These are phyloP conservation scores for Saguinus oedipus DNA, from an alignment of 2,797 vertebrate genomes.

Conservation along the genomic window DNA sequence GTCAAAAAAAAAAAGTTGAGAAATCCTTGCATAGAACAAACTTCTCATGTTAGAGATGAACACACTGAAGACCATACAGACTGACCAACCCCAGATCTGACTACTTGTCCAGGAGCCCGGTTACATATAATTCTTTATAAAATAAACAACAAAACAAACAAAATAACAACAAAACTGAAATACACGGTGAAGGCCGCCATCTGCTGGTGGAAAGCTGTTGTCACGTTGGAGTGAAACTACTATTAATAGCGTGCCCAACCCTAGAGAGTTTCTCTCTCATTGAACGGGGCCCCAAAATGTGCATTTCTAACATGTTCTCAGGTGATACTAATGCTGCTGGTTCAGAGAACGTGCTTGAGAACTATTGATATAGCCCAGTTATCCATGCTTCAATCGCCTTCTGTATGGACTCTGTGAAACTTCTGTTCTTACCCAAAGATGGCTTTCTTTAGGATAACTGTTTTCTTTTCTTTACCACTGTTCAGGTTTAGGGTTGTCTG, in stretches of 20 bases:
- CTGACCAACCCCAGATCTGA: neutral
- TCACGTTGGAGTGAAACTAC: neutral
- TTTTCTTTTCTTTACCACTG: neutral
- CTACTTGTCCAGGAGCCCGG: neutral
- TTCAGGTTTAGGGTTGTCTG: neutral
- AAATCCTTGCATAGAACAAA: neutral
- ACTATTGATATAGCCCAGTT: neutral
- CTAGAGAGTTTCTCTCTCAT: neutral
- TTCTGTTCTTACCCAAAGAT: neutral
- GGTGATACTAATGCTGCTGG: neutral
- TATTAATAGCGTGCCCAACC: neutral
- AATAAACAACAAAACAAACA: neutral
- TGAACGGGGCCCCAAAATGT: neutral
- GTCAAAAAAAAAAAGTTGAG: neutral
- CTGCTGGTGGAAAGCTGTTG: neutral
- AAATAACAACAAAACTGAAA: neutral
- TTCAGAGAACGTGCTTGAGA: neutral
- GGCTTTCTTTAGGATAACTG: neutral
- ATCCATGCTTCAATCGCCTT: accelerated
- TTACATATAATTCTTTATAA: neutral
- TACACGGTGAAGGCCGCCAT: neutral
- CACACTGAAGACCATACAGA: neutral
- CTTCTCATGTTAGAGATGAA: neutral
- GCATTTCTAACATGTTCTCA: neutral
- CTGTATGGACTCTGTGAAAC: neutral